Percentiles rank a stretch among this genome's conserved stretches.
Evolutionary conservation across 2,888 invertebrate genomes (phyloP).

Genomic region (Drosophila koepferae): DNA sequence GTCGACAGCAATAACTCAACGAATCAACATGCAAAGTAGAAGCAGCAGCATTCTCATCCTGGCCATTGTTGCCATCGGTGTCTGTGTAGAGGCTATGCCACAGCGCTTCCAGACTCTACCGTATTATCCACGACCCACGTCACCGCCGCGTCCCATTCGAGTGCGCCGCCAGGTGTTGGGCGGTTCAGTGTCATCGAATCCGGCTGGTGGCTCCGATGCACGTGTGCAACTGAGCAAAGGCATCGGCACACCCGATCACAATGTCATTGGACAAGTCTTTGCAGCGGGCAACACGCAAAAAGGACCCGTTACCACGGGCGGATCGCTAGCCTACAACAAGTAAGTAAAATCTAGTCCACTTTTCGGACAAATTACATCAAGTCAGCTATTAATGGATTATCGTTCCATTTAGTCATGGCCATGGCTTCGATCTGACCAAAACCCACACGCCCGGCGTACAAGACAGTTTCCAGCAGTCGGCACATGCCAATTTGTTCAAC

Average conservation of each 20-base stretch:
- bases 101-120: slow-evolving; percentile 47
- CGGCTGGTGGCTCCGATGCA: slow-evolving; percentile 76
- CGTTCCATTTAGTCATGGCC: slow-evolving; percentile 53
- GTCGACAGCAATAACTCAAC: slow-evolving; percentile 20
- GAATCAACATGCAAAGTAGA: slow-evolving; percentile 56
- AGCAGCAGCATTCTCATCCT: slow-evolving; percentile 55
- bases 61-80: slow-evolving; percentile 55
- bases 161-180: slow-evolving; percentile 70
- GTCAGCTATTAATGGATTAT: neutral
- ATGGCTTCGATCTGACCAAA: slow-evolving; percentile 65
- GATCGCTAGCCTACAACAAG: slow-evolving; percentile 66
- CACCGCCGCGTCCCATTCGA: slow-evolving; percentile 34
- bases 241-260: slow-evolving; percentile 78
- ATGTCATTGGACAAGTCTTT: slow-evolving; percentile 70
- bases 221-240: slow-evolving; percentile 66
- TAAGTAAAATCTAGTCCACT: slow-evolving; percentile 22
- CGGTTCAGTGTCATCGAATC: slow-evolving; percentile 71
- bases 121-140: slow-evolving; percentile 55
- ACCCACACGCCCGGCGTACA: slow-evolving; percentile 68
- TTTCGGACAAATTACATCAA: too few species aligned
- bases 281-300: slow-evolving; percentile 65
- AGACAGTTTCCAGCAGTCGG: slow-evolving; percentile 65
- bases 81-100: slow-evolving; percentile 56
- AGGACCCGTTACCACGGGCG: slow-evolving; percentile 69
- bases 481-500: slow-evolving; percentile 74